Base-by-base conservation (phyloP, 2,797 vertebrate species). In the Phataginus tetradactyla region DNA sequence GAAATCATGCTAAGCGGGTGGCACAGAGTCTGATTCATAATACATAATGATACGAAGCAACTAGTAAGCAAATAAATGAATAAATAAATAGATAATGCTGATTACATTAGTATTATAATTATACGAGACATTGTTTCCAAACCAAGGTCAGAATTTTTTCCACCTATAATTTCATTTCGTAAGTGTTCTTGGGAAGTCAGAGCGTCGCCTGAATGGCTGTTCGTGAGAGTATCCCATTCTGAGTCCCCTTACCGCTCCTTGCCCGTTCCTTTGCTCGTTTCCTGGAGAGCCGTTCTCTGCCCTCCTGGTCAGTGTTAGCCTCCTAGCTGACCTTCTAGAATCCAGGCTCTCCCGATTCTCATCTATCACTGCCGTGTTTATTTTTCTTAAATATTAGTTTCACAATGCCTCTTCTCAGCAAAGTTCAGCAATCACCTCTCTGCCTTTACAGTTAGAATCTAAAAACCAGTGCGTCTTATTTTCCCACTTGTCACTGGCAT, bases 221-320 rank as follows among this genome's bases (percentile, higher is more conserved):
- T 79, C 3, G 0, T 69, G 71, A 9, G 34, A 34, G 1, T 15
- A 3, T 68, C 45, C 6, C 42, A 4, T 51, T 13, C 34, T 42
- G 23, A 34, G 39, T 55, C 23, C 71, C n/a, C 79, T 57, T 7
- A 10, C 18, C 20, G 57, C 7, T 74, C 42, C 79, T n/a, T 74
- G 7, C 7, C 7, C 5, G 4, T 15, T 37, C 61, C 66, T 88
- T 39, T 59, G 29, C 37, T 45, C 29, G 78, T 74, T 90, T 66
- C 27, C 63, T 51, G 0, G 37, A 17, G 42, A 45, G 4, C 25
- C 18, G 4, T 51, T 68, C 68, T 49, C 4, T 12, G 7, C 34
- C 17, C 0, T 34, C 8, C 3, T 37, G 1, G 34, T 53, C 34
- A 4, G 0, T 34, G 25, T 10, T 8, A 23, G 17, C 32, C 10